Evolutionary conservation across 2,797 vertebrate genomes (phyloP).

Genomic region (Cryptoblepharus egeriae): DNA sequence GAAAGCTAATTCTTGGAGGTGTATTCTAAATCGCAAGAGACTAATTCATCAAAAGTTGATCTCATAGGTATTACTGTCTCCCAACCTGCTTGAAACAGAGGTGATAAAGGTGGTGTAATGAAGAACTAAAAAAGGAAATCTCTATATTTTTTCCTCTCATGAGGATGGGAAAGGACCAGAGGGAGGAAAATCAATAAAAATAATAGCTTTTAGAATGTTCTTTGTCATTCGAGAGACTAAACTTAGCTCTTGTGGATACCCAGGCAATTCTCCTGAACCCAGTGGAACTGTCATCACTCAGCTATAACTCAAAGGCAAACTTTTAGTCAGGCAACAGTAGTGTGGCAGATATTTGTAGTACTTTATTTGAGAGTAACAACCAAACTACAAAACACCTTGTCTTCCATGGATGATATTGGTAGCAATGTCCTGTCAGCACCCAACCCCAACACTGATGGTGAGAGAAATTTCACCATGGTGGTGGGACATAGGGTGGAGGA

Average conservation of each 20-base stretch:
- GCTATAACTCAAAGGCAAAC: conserved; percentile 3
- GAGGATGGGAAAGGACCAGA: background rate
- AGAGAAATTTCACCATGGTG: no score
- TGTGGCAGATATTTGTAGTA: no score
- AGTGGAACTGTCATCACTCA: conserved; percentile 22
- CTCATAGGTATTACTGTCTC: background rate
- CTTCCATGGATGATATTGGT: no score
- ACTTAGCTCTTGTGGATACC: conserved; percentile 38
- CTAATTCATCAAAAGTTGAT: background rate
- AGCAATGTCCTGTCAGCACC: no score
- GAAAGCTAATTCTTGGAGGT: background rate
- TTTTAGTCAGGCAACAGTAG: conserved; percentile 31
- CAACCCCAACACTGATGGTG: no score
- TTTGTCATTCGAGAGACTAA: conserved; percentile 9
- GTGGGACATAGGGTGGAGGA: no score
- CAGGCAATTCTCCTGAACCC: conserved; percentile 29
- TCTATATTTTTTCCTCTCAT: conserved; percentile 21
- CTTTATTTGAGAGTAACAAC: no score
- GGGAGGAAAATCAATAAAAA: conserved; percentile 11
- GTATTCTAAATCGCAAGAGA: background rate
- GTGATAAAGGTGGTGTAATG: background rate
- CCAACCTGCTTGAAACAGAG: background rate
- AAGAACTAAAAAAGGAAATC: conserved; percentile 23
- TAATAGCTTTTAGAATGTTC: conserved; percentile 17
- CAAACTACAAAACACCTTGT: no score